Conservation (phyloP, 2,113 vertebrate genomes). For the Malurus elegans region DNA sequence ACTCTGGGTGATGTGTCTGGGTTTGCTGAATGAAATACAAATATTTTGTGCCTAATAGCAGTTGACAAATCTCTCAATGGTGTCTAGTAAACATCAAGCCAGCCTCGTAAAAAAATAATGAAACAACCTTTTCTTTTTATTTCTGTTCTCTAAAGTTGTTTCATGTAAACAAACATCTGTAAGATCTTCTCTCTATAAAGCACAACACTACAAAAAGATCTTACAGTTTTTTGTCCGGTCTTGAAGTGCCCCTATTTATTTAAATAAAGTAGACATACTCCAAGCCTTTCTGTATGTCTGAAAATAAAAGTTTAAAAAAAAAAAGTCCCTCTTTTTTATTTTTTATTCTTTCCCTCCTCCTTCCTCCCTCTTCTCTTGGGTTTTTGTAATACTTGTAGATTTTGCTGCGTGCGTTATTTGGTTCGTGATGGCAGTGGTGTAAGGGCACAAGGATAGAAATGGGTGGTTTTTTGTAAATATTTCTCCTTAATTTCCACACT, state of each 20-base stretch:
- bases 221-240: conserved; percentile 66
- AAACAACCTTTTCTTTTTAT: conserved; percentile 54
- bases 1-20: conserved; percentile 27
- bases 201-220: conserved; percentile 81
- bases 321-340: neutral
- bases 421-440: conserved; percentile 69
- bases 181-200: conserved; percentile 76
- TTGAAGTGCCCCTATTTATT: conserved; percentile 79
- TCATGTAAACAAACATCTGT: conserved; percentile 57
- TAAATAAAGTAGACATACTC: conserved; percentile 49
- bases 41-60: conserved; percentile 61
- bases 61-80: conserved; percentile 68
- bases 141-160: conserved; percentile 53
- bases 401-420: conserved; percentile 10
- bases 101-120: conserved; percentile 52
- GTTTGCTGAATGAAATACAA: conserved; percentile 25
- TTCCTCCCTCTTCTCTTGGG: neutral
- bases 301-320: conserved; percentile 15
- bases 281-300: conserved; percentile 41
- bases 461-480: conserved; percentile 75
- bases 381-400: conserved; percentile 60
- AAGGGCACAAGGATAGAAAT: conserved; percentile 72
- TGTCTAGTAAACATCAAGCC: conserved; percentile 65
- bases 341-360: neutral
- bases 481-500: conserved; percentile 71